Conservation (phyloP, 2,797 vertebrate species). For the Chloroceryle inda region DNA sequence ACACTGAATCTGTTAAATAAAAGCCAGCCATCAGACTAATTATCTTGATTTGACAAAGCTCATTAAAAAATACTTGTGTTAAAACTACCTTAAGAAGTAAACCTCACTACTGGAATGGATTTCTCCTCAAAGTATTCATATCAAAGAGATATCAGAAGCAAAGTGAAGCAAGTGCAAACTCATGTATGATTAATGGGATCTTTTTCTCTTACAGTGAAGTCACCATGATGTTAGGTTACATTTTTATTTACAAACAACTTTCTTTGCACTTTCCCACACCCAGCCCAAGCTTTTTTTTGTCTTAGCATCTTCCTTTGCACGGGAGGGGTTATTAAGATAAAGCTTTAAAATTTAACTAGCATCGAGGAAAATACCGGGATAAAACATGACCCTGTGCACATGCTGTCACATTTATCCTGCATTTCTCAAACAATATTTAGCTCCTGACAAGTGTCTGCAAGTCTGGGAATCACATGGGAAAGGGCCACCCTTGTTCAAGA, state of each 20-base stretch:
- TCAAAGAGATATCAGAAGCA: background rate
- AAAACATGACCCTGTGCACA: background rate
- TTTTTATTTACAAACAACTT: background rate
- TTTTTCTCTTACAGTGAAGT: background rate
- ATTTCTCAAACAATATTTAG: background rate
- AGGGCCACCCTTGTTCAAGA: background rate
- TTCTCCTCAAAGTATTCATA: background rate
- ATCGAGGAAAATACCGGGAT: background rate
- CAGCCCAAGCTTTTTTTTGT: background rate
- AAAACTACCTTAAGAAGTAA: background rate
- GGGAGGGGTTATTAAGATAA: background rate
- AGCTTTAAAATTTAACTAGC: background rate
- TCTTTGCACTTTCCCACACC: background rate
- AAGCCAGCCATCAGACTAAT: background rate
- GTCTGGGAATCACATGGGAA: background rate
- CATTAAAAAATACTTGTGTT: background rate
- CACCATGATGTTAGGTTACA: background rate
- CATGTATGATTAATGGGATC: background rate
- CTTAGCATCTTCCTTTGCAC: background rate
- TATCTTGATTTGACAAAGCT: background rate
- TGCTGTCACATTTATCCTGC: background rate
- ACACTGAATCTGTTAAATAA: conserved; percentile 90
- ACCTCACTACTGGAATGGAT: background rate
- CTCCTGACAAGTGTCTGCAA: background rate
- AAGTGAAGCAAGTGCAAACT: background rate